phyloP scores from a whole-genome alignment of 2,113 vertebrate genomes.

The Amazona vittata region DNA sequence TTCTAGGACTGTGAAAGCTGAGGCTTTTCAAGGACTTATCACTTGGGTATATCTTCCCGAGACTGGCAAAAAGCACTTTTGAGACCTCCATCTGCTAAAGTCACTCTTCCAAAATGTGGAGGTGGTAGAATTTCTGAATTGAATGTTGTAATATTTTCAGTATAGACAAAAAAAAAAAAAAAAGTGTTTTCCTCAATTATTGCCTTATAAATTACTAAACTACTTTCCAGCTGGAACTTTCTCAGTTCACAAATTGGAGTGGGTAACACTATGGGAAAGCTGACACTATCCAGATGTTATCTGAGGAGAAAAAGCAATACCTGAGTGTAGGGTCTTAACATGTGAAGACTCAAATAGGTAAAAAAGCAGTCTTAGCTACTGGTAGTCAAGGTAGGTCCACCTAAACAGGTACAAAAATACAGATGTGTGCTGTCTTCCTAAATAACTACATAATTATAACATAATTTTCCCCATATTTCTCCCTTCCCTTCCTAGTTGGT shows the following conservation, averaged over 20 bases:
- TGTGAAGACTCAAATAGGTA: background rate
- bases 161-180: background rate
- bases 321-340: accelerated
- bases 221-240: background rate
- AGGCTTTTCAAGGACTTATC: background rate
- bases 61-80: background rate
- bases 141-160: background rate
- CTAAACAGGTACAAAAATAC: background rate
- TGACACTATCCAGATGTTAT: background rate
- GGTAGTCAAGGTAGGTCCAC: background rate
- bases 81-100: constrained; percentile 22
- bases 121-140: background rate
- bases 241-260: background rate
- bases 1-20: background rate
- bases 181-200: background rate
- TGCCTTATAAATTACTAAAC: background rate
- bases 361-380: background rate
- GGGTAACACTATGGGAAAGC: background rate
- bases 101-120: background rate
- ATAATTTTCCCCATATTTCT: background rate
- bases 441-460: background rate
- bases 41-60: background rate
- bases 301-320: background rate
- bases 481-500: background rate
- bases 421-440: background rate